Conservation (phyloP, 2,797 vertebrate species). For the Molothrus ater region DNA sequence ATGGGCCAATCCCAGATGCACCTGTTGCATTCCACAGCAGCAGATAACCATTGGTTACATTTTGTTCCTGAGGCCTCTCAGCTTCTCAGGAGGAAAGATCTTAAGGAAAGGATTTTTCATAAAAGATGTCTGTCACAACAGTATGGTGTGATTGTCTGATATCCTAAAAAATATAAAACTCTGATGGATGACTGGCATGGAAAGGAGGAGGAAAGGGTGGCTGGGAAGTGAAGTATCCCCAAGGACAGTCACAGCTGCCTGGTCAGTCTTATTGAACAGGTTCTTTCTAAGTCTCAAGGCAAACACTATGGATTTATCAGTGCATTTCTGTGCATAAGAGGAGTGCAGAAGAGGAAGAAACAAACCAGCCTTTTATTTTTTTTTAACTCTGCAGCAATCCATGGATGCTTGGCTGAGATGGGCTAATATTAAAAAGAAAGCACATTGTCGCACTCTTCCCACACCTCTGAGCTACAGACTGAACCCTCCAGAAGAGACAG, state of each 20-base stretch:
- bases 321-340: neutral
- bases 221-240: neutral
- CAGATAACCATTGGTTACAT: too few species aligned
- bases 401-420: conserved; percentile 43
- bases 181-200: neutral
- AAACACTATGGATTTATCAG: neutral
- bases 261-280: neutral
- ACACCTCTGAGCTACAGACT: conserved; percentile 40
- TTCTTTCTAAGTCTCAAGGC: neutral
- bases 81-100: too few species aligned
- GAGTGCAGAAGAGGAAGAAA: neutral
- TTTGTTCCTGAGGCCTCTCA: too few species aligned
- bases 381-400: neutral
- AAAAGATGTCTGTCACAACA: neutral
- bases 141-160: neutral
- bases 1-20: too few species aligned
- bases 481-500: conserved; percentile 29
- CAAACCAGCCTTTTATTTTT: neutral
- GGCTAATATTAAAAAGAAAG: conserved; percentile 68
- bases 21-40: too few species aligned
- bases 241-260: neutral
- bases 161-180: neutral
- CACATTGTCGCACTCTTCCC: conserved; percentile 55
- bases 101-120: too few species aligned
- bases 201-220: neutral